A percentile compares a stretch with the other conserved stretches of the same genome.
These are phyloP conservation scores for Akabosia matsudoensis DNA, from an alignment of 1,140 invertebrate genomes.

Conservation along the genomic window DNA sequence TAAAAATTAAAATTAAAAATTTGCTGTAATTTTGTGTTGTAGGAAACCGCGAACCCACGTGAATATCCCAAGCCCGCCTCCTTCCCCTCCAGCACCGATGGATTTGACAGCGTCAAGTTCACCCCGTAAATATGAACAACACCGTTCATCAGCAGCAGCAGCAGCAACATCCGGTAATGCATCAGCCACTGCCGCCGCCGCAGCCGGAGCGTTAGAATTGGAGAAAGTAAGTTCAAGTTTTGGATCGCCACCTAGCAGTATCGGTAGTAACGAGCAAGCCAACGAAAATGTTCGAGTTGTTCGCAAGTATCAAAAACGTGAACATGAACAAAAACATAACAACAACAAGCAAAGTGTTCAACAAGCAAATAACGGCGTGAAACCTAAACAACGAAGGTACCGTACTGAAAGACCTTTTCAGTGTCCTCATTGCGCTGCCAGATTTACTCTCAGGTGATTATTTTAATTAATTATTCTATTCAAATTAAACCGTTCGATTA, in stretches of 20 bases:
- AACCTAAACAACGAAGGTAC: slow-evolving; percentile 87
- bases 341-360: slow-evolving; percentile 10
- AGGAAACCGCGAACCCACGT: neutral
- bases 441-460: slow-evolving; percentile 70
- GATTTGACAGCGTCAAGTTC: neutral
- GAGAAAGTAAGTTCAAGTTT: neutral
- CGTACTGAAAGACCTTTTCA: slow-evolving; percentile 85
- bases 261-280: no score
- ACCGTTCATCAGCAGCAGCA: neutral
- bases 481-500: neutral
- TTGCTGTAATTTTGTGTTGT: no score
- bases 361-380: slow-evolving; percentile 33
- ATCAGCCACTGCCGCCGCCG: neutral
- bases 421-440: slow-evolving; percentile 81
- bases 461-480: neutral
- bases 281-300: no score
- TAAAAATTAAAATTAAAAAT: no score
- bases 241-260: neutral
- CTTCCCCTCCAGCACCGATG: neutral
- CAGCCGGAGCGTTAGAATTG: neutral
- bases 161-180: no score
- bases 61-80: neutral
- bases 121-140: no score
- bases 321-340: slow-evolving; percentile 28
- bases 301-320: slow-evolving; percentile 10